phyloP scores from a whole-genome alignment of 1,140 invertebrate species.

The Lepidurus couesii region DNA sequence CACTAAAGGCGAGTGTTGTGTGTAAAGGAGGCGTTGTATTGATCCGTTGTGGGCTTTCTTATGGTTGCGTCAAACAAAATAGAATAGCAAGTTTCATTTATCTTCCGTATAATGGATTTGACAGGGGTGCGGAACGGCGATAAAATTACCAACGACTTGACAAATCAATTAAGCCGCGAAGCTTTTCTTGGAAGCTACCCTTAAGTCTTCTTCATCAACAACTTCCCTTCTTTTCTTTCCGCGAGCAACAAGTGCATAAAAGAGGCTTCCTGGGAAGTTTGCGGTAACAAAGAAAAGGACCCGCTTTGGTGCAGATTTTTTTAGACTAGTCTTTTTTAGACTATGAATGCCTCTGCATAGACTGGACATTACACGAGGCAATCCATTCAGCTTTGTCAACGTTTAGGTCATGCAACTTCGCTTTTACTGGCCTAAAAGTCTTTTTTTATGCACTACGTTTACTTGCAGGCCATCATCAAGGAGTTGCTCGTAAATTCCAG shows the following conservation, averaged over 20 bases:
- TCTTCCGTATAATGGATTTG: neutral
- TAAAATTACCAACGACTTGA: neutral
- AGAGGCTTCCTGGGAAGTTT: neutral
- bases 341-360: neutral
- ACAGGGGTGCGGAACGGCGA: neutral
- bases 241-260: neutral
- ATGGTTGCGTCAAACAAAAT: neutral
- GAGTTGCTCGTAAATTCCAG: neutral
- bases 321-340: neutral
- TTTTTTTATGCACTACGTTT: neutral
- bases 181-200: neutral
- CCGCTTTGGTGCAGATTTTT: neutral
- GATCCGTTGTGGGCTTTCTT: conserved; percentile 18
- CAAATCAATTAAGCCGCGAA: neutral
- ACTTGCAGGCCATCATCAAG: neutral
- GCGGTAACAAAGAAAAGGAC: neutral
- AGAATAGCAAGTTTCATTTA: neutral
- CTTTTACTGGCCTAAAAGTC: neutral
- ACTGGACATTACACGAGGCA: neutral
- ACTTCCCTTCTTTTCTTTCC: neutral
- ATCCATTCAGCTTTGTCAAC: neutral
- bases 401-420: neutral
- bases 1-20: neutral
- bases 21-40: neutral
- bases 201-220: neutral